Base-by-base conservation (phyloP, 2,113 vertebrate genomes). In the Ramphastos sulfuratus region DNA sequence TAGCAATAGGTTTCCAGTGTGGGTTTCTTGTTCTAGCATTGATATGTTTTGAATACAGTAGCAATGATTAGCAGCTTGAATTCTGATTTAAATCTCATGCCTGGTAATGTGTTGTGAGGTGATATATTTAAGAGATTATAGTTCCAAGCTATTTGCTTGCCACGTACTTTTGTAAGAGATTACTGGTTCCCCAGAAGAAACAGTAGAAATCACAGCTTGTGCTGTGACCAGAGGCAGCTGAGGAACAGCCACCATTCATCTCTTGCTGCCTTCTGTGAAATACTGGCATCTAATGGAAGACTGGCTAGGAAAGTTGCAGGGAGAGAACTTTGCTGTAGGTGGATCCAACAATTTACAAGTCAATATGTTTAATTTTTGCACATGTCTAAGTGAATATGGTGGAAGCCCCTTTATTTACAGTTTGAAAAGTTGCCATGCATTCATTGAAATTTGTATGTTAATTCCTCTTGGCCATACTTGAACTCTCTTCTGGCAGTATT, bases 351-450 rank as follows among this genome's bases (percentile, higher is more conserved):
- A 15, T 60, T 33, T 71, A 6, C 0, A 1, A 33, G 30, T 63
- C 14, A 2, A 0, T 44, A 19, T 64, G 13, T 63, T 75, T 69
- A 67, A 39, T 50, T 78, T 72, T 75, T 3, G 0, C 6, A 0
- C 33, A 3, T 42, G 16, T 50, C 50, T 35, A 66, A 75, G 2
- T 54, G 67, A 44, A 54, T 79, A 4, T 79, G 64, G 8, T 82
- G 2, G 31, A 44, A 56, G 31, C 66, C 52, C 90, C 11, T 17
- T 63, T 2, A 33, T 85, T 44, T 70, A 37, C 17, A 37, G 31
- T 73, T 63, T 70, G 39, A 78, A 89, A 90, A 84, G 16, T 27
- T 93, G 42, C 27, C 25, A 44, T 37, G 13, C 19, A 24, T 63
- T 24, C 14, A 6, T 12, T 70, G 44, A 13, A 86, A 50, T 44